Conservation (phyloP, 2,113 vertebrate species). For the Sphaerodactylus townsendi region DNA sequence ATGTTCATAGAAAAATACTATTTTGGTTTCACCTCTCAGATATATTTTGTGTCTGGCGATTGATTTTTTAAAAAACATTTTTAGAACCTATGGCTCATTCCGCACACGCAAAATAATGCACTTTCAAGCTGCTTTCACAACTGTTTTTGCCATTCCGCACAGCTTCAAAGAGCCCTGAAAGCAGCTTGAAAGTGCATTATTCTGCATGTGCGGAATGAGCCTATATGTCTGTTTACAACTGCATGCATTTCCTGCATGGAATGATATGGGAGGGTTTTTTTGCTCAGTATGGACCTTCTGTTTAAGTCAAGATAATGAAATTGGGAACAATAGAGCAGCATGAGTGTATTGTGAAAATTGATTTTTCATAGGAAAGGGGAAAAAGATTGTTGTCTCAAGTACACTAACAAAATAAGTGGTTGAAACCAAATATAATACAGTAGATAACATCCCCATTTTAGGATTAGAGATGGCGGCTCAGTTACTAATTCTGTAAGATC, state of each 20-base stretch:
- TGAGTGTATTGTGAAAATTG: slow-evolving; percentile 18
- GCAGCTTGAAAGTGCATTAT: no score
- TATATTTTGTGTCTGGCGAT: not conserved
- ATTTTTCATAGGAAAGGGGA: slow-evolving; percentile 16
- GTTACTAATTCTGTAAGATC: slow-evolving; percentile 63
- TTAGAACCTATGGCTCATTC: not conserved
- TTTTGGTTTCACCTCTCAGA: not conserved
- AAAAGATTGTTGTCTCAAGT: not conserved
- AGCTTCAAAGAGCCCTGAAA: no score
- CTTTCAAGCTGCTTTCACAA: no score
- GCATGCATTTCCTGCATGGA: no score
- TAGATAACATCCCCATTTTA: slow-evolving; percentile 8
- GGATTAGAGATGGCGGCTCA: slow-evolving; percentile 13
- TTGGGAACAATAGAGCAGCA: not conserved
- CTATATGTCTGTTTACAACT: not conserved
- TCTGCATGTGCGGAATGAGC: no score
- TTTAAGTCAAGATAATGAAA: slow-evolving; percentile 24
- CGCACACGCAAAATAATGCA: no score
- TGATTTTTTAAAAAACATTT: no score
- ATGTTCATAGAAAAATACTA: not conserved
- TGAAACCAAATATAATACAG: not conserved
- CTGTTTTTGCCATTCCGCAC: no score
- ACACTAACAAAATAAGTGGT: not conserved
- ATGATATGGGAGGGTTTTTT: not conserved
- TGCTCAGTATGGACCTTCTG: not conserved